phyloP scores from a whole-genome alignment of 2,888 invertebrate species.

The Athalia cordata region DNA sequence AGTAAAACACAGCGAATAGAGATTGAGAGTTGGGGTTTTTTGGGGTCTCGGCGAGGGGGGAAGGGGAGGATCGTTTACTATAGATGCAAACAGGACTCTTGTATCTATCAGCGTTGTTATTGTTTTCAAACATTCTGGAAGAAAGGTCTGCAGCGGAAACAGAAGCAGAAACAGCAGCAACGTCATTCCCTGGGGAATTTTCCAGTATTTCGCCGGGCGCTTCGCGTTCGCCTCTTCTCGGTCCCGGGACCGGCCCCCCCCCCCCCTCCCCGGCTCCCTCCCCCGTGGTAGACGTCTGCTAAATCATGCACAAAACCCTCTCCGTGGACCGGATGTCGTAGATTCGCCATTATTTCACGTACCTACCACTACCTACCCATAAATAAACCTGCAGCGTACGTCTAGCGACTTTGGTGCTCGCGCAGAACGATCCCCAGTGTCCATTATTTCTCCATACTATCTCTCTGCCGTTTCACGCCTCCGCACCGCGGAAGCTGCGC shows the following conservation, averaged over 20 bases:
- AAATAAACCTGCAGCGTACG: slow-evolving; percentile 33
- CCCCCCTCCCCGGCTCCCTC: neutral
- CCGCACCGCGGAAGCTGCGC: slow-evolving; percentile 9
- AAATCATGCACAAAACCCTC: slow-evolving; percentile 41
- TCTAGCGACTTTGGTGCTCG: slow-evolving; percentile 40
- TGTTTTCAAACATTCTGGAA: slow-evolving; percentile 5
- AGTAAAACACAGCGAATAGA: too few relatives aligned
- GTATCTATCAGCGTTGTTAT: slow-evolving; percentile 2
- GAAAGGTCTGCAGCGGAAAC: neutral
- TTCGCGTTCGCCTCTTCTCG: neutral
- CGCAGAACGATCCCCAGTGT: slow-evolving; percentile 40
- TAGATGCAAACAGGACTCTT: neutral
- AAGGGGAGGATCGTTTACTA: neutral
- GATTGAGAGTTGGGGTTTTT: too few relatives aligned
- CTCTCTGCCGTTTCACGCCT: slow-evolving; percentile 32
- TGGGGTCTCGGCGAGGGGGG: too few relatives aligned
- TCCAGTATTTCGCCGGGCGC: neutral
- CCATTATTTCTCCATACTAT: slow-evolving; percentile 39
- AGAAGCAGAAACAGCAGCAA: too few relatives aligned
- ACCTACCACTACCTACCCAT: slow-evolving; percentile 20
- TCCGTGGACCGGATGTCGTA: slow-evolving; percentile 38
- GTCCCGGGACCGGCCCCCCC: neutral
- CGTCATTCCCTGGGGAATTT: neutral
- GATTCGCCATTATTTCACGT: slow-evolving; percentile 35
- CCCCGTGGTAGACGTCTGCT: slow-evolving; percentile 18